Base-by-base conservation (phyloP, 1,140 invertebrate species). In the Papilio polyxenes region DNA sequence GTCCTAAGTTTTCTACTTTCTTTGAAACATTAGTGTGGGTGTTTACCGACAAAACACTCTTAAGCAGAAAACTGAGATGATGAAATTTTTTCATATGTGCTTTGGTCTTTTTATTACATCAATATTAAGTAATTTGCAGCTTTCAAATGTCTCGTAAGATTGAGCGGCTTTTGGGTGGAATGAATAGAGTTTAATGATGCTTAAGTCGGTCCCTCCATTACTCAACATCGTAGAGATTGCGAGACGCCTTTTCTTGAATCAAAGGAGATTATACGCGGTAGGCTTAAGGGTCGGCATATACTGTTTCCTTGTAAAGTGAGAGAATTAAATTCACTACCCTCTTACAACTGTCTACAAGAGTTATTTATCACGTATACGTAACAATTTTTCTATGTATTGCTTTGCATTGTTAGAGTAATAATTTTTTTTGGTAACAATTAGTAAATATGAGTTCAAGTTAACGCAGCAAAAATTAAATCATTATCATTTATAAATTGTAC, bases 201-300 rank as follows among this genome's bases (percentile, higher is more conserved):
- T 69, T 69, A 69, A 69, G 65, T 7, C 65, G 65, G 23, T 6
- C 31, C 65, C 65, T 69, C 65, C 65, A 69, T 69, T 69, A 69
- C 65, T 69, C 65, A 69, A 69, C 23, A 20, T 62, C 17, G 59
- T 20, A 9, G 56, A 62, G 59, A 62, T 62, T 62, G 59, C 59
- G 59, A 13, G 23, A 69, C 10, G 31, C 65, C 65, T 69, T 69
- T 69, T 69, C 62, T 62, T 69, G 23, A 37, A 69, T 69, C 62
- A 69, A 56, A 56, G 23, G 62, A 31, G 17, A 69, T 13, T 31
- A 62, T 13, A 51, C 13, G 49, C 49, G 49, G 49, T 51, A 51
- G 49, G 49, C 49, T 51, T 51, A 49, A 49, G 48, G 48, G 9
- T 7, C 11, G 8, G 48, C 23, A 31, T 31, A 31, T 2, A 31